phyloP scores from a whole-genome alignment of 2,113 vertebrate species.

The Pelobates fuscus region DNA sequence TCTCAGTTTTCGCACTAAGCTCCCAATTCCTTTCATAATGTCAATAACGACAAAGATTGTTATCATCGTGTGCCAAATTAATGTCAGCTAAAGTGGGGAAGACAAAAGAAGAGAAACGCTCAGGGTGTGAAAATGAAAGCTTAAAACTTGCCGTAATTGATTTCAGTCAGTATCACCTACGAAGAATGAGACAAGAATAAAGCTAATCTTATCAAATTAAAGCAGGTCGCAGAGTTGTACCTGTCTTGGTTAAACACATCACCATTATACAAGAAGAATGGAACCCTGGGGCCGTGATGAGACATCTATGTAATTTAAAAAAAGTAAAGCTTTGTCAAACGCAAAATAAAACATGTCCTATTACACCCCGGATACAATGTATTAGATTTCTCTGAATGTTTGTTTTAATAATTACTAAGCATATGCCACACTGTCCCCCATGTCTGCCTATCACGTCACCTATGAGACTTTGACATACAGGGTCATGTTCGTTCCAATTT shows the following conservation, averaged over 20 bases:
- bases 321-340: conserved; percentile 90
- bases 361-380: conserved; percentile 60
- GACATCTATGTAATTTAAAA: conserved; percentile 90
- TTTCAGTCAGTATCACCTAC: conserved; percentile 64
- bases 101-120: conserved; percentile 44
- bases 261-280: conserved; percentile 91
- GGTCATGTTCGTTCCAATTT: too few species aligned
- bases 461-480: too few species aligned
- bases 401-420: neutral
- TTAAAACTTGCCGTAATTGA: conserved; percentile 62
- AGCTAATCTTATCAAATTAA: conserved; percentile 80
- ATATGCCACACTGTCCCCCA: neutral
- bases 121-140: conserved; percentile 53
- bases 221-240: conserved; percentile 77
- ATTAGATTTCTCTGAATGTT: conserved; percentile 57
- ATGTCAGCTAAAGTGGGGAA: fast-evolving
- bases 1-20: conserved; percentile 54
- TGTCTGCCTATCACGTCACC: too few species aligned
- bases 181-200: conserved; percentile 67
- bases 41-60: conserved; percentile 49
- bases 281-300: conserved; percentile 86
- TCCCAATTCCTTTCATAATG: conserved; percentile 38
- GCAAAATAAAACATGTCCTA: conserved; percentile 68
- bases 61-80: conserved; percentile 44
- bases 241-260: conserved; percentile 87